phyloP scores from a whole-genome alignment of 2,888 invertebrate species.

The Dorcus parallelipipedus region DNA sequence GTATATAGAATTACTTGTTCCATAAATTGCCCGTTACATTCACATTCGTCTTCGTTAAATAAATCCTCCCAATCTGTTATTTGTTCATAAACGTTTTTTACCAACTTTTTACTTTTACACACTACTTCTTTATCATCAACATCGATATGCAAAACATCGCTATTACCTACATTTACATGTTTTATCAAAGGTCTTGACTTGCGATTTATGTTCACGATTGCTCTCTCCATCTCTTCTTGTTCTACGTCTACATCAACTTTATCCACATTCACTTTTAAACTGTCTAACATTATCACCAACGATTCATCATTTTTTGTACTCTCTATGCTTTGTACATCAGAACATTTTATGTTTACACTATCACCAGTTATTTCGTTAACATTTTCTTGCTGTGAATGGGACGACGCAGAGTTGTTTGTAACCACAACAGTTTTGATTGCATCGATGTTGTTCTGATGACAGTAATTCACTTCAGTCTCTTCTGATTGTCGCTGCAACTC shows the following conservation, averaged over 20 bases:
- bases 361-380: neutral
- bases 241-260: slow-evolving; percentile 38
- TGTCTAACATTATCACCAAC: slow-evolving; percentile 19
- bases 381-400: no score
- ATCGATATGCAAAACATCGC: slow-evolving; percentile 26
- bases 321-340: no score
- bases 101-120: slow-evolving; percentile 13
- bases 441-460: no score
- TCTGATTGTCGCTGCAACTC: no score
- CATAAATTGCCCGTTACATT: slow-evolving; percentile 23
- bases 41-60: slow-evolving; percentile 40
- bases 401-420: no score
- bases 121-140: slow-evolving; percentile 16
- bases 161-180: slow-evolving; percentile 35
- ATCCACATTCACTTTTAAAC: slow-evolving; percentile 21
- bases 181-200: slow-evolving; percentile 43
- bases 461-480: no score
- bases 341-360: slow-evolving; percentile 1
- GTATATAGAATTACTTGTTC: slow-evolving; percentile 20
- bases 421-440: neutral
- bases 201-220: slow-evolving; percentile 43
- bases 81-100: slow-evolving; percentile 23
- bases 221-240: slow-evolving; percentile 44
- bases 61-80: slow-evolving; percentile 47
- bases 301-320: slow-evolving; percentile 10